Conservation (phyloP, 2,797 vertebrate genomes). For the Parambassis ranga region DNA sequence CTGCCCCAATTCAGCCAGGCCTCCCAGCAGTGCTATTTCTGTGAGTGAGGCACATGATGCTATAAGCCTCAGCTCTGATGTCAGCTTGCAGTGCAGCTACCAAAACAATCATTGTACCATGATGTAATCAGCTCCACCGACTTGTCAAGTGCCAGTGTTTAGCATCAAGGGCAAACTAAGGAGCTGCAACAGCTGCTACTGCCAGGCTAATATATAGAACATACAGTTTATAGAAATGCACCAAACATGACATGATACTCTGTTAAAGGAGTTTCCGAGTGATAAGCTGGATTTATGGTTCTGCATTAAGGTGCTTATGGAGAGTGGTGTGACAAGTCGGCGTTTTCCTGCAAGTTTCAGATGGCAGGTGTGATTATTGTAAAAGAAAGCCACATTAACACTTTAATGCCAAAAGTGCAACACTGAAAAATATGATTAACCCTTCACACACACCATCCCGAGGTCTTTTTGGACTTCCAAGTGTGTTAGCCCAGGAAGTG, state of each 20-base stretch:
- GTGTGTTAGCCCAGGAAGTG: too few species aligned
- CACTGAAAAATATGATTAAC: too few species aligned
- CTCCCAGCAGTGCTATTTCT: conserved; percentile 63
- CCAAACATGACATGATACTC: not conserved
- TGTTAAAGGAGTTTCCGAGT: not conserved
- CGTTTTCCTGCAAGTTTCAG: too few species aligned
- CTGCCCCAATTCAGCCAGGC: conserved; percentile 25
- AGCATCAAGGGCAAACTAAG: conserved; percentile 32
- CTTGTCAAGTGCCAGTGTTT: conserved; percentile 8
- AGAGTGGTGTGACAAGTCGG: too few species aligned
- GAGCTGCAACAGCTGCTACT: too few species aligned
- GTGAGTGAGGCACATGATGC: conserved; percentile 51
- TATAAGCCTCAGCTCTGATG: conserved; percentile 57
- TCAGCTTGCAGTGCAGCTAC: conserved; percentile 54
- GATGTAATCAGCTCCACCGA: conserved; percentile 51
- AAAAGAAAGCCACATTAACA: too few species aligned
- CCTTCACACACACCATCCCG: too few species aligned
- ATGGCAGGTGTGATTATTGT: not conserved
- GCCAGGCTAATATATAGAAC: too few species aligned
- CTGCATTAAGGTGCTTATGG: not conserved
- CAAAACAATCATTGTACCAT: conserved; percentile 65
- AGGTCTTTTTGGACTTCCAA: too few species aligned
- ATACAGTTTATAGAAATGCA: too few species aligned
- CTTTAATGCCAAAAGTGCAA: too few species aligned
- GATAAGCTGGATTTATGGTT: not conserved